Conservation (phyloP, 2,113 vertebrate species). For the Dicrurus megarhynchus region DNA sequence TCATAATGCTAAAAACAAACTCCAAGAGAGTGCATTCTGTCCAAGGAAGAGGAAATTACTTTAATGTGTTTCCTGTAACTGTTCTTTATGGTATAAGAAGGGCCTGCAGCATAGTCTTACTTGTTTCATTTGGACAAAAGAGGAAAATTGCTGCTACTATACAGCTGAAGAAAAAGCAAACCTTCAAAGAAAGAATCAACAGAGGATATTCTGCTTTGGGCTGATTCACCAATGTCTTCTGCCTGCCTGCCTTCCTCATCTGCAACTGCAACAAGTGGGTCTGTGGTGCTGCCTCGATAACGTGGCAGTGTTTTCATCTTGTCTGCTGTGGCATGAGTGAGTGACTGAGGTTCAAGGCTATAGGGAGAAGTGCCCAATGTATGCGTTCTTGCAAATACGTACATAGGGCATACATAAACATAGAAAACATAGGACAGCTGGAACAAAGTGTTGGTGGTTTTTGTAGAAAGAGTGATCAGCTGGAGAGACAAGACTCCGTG, state of each 20-base stretch:
- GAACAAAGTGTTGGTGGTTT: neutral
- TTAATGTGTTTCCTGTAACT: neutral
- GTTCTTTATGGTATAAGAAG: neutral
- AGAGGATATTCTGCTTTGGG: neutral
- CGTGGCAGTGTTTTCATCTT: neutral
- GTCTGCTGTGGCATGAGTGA: neutral
- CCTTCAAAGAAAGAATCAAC: neutral
- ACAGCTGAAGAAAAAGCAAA: neutral
- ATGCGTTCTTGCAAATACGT: neutral
- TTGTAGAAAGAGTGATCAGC: neutral
- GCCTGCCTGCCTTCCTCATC: neutral
- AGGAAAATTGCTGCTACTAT: neutral
- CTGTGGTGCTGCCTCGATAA: neutral
- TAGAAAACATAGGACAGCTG: neutral
- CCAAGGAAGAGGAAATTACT: neutral
- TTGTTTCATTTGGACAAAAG: neutral
- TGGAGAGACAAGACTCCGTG: neutral
- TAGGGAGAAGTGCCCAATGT: neutral
- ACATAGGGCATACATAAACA: neutral
- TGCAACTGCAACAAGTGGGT: neutral
- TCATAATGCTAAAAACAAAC: neutral
- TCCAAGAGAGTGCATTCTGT: neutral
- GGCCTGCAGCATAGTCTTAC: neutral
- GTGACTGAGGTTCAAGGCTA: neutral
- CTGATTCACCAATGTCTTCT: neutral